phyloP scores from a whole-genome alignment of 1,140 invertebrate species.

The Acromyrmex charruanus region DNA sequence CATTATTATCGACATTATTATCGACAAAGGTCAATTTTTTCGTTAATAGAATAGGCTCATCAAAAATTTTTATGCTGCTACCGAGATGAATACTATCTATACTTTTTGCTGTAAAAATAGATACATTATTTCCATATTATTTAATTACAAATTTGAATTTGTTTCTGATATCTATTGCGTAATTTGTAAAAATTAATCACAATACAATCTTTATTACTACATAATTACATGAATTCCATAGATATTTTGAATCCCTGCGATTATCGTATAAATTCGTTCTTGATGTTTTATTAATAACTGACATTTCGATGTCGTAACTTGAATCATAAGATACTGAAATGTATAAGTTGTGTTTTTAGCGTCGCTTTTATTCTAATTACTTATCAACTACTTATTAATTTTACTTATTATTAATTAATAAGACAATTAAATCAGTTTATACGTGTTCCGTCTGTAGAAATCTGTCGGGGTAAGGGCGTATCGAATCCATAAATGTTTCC shows the following conservation, averaged over 20 bases:
- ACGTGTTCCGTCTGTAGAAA: conserved; percentile 29
- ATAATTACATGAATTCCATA: conserved; percentile 58
- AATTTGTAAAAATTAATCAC: conserved; percentile 6
- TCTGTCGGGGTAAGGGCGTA: conserved; percentile 66
- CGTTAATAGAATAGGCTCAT: conserved; percentile 54
- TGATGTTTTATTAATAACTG: background rate
- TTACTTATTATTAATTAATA: background rate
- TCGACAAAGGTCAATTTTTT: conserved; percentile 36
- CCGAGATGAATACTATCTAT: conserved; percentile 75
- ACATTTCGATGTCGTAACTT: conserved; percentile 21
- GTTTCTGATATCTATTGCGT: background rate
- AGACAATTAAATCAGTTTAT: background rate
- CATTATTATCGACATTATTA: background rate
- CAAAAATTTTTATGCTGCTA: conserved; percentile 78
- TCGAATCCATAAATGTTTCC: conserved; percentile 80
- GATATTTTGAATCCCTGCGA: background rate
- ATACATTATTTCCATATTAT: background rate
- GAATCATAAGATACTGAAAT: conserved; percentile 18
- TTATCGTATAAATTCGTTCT: background rate
- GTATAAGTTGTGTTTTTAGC: background rate
- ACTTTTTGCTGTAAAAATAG: conserved; percentile 68
- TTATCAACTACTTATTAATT: background rate
- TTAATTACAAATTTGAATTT: conserved; percentile 1
- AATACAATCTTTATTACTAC: background rate
- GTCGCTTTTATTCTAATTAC: background rate